These are phyloP conservation scores for Drosophila tsacasi DNA, from an alignment of 1,140 invertebrate genomes.

Conservation along the genomic window DNA sequence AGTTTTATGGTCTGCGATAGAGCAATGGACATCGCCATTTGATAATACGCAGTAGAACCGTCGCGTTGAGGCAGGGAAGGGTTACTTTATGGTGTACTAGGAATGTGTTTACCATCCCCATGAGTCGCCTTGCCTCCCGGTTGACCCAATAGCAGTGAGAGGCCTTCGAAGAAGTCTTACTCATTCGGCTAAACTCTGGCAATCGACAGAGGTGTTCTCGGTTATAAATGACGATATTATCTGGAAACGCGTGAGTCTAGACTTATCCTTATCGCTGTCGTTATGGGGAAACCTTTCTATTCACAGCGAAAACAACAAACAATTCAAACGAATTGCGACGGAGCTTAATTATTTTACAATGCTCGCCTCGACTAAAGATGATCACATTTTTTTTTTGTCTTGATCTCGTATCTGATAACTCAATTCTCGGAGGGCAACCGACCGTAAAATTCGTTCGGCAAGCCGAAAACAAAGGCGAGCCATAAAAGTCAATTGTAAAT, in stretches of 20 bases:
- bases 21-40: not conserved
- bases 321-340: slow-evolving; percentile 49
- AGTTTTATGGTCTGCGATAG: slow-evolving; percentile 20
- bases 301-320: slow-evolving; percentile 29
- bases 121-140: not conserved
- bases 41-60: slow-evolving; percentile 14
- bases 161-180: slow-evolving; percentile 15
- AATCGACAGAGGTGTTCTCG: slow-evolving; percentile 12
- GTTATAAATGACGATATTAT: slow-evolving; percentile 36
- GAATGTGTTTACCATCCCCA: slow-evolving; percentile 14
- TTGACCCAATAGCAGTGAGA: slow-evolving; percentile 14
- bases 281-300: slow-evolving; percentile 43
- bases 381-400: slow-evolving; percentile 22
- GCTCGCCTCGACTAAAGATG: slow-evolving; percentile 21
- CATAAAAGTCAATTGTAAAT: slow-evolving; percentile 33
- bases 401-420: slow-evolving; percentile 29
- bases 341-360: slow-evolving; percentile 45
- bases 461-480: slow-evolving; percentile 11
- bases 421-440: slow-evolving; percentile 24
- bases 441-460: slow-evolving; percentile 23
- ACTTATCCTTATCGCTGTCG: slow-evolving; percentile 30
- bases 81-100: not conserved
- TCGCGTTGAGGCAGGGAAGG: slow-evolving; percentile 14
- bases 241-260: slow-evolving; percentile 24
- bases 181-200: slow-evolving; percentile 11